A percentile compares a stretch with the other conserved stretches of the same genome.
These are phyloP conservation scores for Drosophila orosa DNA, from an alignment of 1,140 invertebrate species.

Conservation along the genomic window DNA sequence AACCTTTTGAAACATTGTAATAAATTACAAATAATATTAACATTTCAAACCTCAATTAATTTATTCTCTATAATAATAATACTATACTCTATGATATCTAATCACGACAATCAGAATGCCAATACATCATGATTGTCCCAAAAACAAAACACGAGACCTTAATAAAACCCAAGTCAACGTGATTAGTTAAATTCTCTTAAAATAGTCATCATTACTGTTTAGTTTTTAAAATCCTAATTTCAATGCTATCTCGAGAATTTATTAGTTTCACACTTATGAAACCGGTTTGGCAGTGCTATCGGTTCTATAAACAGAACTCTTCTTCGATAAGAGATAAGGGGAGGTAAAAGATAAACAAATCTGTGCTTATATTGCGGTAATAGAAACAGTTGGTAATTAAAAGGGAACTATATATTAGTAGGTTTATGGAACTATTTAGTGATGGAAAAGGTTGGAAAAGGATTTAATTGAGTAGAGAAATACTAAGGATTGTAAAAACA, in stretches of 20 bases:
- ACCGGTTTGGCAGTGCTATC: conserved; percentile 8
- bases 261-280: conserved; percentile 18
- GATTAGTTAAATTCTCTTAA: not conserved
- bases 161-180: not conserved
- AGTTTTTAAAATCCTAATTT: conserved; percentile 10
- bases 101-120: not conserved
- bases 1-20: too few species aligned
- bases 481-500: not conserved
- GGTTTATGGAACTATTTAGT: not conserved
- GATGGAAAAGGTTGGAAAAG: not conserved
- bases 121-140: conserved; percentile 9
- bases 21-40: not conserved
- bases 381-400: not conserved
- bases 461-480: not conserved
- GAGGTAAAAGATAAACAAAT: conserved; percentile 10
- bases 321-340: conserved; percentile 7
- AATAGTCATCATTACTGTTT: conserved; percentile 24
- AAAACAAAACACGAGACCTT: not conserved
- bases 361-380: not conserved
- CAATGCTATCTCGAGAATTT: conserved; percentile 25
- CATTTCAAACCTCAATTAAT: not conserved
- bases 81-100: too few species aligned
- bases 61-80: not conserved
- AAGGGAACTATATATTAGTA: not conserved
- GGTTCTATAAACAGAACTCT: conserved; percentile 8